Evolutionary conservation across 1,140 invertebrate species (phyloP).

Genomic region (Trichomalopsis sarcophagae): DNA sequence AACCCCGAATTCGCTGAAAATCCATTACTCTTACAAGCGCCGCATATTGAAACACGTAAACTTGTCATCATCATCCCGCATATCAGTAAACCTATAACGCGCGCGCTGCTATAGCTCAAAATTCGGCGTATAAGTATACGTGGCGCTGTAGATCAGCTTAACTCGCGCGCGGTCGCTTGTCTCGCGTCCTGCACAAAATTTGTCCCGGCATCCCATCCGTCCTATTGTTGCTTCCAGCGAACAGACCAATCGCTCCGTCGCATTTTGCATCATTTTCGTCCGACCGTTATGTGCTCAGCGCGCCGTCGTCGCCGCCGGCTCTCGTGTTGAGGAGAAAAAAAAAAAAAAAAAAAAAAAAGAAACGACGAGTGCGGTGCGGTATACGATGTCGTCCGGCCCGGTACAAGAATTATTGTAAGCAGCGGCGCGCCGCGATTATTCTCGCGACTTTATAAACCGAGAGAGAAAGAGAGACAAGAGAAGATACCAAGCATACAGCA

Average conservation of each 20-base stretch:
- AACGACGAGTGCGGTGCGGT: neutral
- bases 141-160: neutral
- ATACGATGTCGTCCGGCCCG: slow-evolving; percentile 13
- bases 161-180: neutral
- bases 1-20: too few species aligned
- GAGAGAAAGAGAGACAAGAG: neutral
- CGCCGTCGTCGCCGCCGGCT: slow-evolving; percentile 9
- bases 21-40: too few species aligned
- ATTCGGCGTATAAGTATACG: neutral
- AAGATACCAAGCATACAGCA: neutral
- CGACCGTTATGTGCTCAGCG: slow-evolving; percentile 46
- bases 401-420: neutral
- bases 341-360: slow-evolving; percentile 8
- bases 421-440: neutral
- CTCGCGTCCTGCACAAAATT: too few species aligned
- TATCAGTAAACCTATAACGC: too few species aligned
- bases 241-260: slow-evolving; percentile 28
- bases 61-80: too few species aligned
- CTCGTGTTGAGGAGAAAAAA: slow-evolving; percentile 14
- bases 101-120: too few species aligned
- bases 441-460: neutral
- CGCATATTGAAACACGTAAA: too few species aligned
- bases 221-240: neutral
- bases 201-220: neutral
- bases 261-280: slow-evolving; percentile 49